Conservation (phyloP, 1,140 invertebrate species). For the Drosophila willistoni region DNA sequence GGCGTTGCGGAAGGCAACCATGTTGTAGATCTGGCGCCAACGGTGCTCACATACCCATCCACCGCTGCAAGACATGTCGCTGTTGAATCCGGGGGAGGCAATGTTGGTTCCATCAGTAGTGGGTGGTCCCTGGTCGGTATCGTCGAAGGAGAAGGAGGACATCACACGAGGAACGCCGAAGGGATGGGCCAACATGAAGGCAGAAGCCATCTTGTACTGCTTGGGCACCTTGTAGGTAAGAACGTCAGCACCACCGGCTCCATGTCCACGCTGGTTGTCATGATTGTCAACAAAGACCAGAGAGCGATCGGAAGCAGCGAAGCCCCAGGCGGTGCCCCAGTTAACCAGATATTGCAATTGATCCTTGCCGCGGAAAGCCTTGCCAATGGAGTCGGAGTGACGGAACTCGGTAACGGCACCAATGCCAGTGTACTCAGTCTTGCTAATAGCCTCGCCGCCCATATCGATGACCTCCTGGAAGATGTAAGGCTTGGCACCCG, state of each 20-base stretch:
- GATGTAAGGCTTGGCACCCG: constrained; percentile 86
- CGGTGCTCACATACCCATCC: constrained; percentile 97
- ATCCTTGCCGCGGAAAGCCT: constrained; percentile 85
- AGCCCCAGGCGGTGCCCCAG: constrained; percentile 85
- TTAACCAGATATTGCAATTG: constrained; percentile 84
- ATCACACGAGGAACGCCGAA: constrained; percentile 90
- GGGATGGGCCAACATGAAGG: constrained; percentile 91
- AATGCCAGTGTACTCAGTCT: constrained; percentile 86
- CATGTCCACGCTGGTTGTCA: constrained; percentile 88
- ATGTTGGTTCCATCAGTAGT: constrained; percentile 70
- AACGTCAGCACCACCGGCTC: constrained; percentile 83
- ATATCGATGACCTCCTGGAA: constrained; percentile 93
- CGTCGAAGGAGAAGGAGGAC: constrained; percentile 88
- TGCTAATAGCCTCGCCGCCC: constrained; percentile 83
- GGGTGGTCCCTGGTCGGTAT: constrained; percentile 84
- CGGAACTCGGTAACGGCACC: constrained; percentile 92
- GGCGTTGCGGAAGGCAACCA: constrained; percentile 91
- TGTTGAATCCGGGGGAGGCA: constrained; percentile 85
- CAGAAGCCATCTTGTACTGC: constrained; percentile 90
- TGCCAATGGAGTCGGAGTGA: constrained; percentile 85
- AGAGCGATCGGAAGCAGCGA: constrained; percentile 83
- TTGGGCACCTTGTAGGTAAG: constrained; percentile 87
- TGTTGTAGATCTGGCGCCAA: constrained; percentile 93
- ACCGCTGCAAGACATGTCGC: constrained; percentile 82
- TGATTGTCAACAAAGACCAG: constrained; percentile 87